Percentiles rank a stretch among this genome's conserved stretches.
Conservation (phyloP, 1,140 invertebrate genomes). For the Trichomalopsis sarcophagae region DNA sequence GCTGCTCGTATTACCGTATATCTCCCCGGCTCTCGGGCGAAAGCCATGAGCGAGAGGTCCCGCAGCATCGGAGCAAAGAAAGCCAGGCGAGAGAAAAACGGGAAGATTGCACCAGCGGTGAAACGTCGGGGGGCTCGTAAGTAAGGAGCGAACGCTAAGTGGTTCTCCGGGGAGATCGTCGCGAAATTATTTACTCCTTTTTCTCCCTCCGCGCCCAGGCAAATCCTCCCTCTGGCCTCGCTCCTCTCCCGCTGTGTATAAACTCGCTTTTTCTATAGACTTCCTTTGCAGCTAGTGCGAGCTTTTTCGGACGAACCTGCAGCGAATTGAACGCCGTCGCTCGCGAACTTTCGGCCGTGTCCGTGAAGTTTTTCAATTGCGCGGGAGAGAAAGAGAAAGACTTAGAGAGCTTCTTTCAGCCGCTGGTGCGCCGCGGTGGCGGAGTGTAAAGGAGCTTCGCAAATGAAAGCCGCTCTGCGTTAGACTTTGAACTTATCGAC, state of each 20-base stretch:
- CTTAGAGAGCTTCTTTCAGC: not conserved
- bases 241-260: not conserved
- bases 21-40: not conserved
- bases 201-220: slow-evolving; percentile 12
- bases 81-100: not conserved
- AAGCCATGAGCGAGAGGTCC: slow-evolving; percentile 10
- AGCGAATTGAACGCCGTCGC: not conserved
- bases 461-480: not conserved
- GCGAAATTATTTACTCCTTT: slow-evolving; percentile 61
- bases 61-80: not conserved
- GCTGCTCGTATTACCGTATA: slow-evolving; percentile 33
- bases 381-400: too few relatives aligned
- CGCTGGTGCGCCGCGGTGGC: too few relatives aligned
- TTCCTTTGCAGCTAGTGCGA: not conserved
- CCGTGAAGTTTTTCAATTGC: slow-evolving; percentile 31
- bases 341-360: not conserved
- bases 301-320: not conserved
- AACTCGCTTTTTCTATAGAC: slow-evolving; percentile 16
- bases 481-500: not conserved
- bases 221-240: slow-evolving; percentile 42
- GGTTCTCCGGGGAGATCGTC: slow-evolving; percentile 58
- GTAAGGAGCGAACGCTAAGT: slow-evolving; percentile 59
- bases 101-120: slow-evolving; percentile 43
- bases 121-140: slow-evolving; percentile 61
- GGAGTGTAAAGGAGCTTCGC: not conserved